Conservation (phyloP, 1,140 invertebrate species). For the Achroia grisella region DNA sequence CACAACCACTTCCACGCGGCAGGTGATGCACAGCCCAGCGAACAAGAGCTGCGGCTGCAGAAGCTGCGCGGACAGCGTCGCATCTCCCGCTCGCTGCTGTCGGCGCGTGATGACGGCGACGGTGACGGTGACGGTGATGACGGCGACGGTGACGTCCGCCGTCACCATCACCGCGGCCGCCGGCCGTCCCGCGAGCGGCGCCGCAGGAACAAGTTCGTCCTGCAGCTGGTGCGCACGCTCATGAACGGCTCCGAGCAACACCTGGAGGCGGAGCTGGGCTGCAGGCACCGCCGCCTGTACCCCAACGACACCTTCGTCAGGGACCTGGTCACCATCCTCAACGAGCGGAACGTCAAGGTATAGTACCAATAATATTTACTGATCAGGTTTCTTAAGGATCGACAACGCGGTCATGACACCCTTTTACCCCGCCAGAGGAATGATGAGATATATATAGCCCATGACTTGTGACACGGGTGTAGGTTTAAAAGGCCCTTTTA, state of each 20-base stretch:
- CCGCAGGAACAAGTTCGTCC: constrained; percentile 45
- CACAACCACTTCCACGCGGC: constrained; percentile 27
- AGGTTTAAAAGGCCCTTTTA: no score
- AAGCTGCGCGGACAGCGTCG: constrained; percentile 32
- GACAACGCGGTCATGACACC: no score
- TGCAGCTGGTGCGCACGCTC: constrained; percentile 25
- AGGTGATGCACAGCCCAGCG: constrained; percentile 21
- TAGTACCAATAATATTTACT: no score
- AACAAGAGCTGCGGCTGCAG: constrained; percentile 26
- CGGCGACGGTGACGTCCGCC: constrained; percentile 1
- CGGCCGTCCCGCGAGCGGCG: constrained; percentile 8
- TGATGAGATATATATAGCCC: no score
- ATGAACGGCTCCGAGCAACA: constrained; percentile 32
- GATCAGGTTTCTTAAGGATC: no score
- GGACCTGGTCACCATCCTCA: constrained; percentile 51
- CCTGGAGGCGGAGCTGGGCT: constrained; percentile 48
- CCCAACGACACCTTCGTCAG: constrained; percentile 56
- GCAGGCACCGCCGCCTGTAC: constrained; percentile 33
- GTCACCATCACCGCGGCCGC: neutral
- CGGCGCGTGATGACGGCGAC: no score
- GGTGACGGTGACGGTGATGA: no score
- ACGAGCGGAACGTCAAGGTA: constrained; percentile 48
- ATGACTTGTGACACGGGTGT: no score
- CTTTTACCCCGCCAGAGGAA: no score
- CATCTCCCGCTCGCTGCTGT: constrained; percentile 47